Evolutionary conservation across 2,113 vertebrate species (phyloP), one percentile per base, ranked within the genome.

Genomic region (Smithornis capensis): DNA sequence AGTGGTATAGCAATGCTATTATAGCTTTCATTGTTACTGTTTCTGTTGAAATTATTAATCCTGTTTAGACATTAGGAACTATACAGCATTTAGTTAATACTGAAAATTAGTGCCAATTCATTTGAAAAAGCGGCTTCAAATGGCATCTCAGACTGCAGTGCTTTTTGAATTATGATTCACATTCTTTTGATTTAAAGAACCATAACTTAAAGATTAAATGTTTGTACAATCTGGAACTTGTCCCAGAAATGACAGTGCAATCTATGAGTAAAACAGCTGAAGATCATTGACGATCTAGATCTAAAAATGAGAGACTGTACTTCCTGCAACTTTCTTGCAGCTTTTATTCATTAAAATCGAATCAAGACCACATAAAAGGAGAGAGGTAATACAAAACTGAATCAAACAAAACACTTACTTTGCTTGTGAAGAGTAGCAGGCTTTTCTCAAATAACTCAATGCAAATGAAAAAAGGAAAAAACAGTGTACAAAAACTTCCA

Each of bases 1-100:
- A 83, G 64, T 6, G 3, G 50, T 67, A 83, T 38, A 53, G 67
- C 68, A 90, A 83, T 91, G 87, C 77, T 53, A 71, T 33, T 73
- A 83, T 7, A 70, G 90, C 68, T 91, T 77, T 71, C 73, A 89
- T 78, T 95, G 77, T 87, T 64, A 91, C 57, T 16, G 4, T 45
- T 95, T 84, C 91, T 87, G 87, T 57, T 94, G 73, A 94, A 84
- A 95, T 84, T 78, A 90, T 87, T 73, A 69, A 67, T 44, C 70
- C 57, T 90, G 84, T 89, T 94, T 91, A 84, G 22, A 50, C 60
- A 78, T 56, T 2, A 8, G 44, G 38, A 94, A 92, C 47, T n/a
- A n/a, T 55, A 67, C 17, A 92, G 73, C 53, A 84, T 71, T 91
- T 71, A 87, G 50, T 67, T 89, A 90, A 90, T 59, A 92, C 52